Conservation (phyloP, 2,113 vertebrate species). For the Tachysurus vachellii region DNA sequence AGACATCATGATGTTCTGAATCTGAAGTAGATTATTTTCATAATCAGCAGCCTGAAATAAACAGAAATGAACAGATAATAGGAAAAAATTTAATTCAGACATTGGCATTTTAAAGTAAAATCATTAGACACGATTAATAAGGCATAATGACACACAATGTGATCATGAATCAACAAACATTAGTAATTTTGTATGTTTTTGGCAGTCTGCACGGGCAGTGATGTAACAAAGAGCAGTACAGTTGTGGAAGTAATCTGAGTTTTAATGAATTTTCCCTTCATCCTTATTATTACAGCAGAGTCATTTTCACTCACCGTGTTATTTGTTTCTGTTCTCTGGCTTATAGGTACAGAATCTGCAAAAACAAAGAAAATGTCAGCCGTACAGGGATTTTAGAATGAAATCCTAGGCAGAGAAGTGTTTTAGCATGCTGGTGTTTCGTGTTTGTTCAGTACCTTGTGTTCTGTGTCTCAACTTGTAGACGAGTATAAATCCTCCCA, state of each 20-base stretch:
- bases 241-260: background rate
- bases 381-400: background rate
- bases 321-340: background rate
- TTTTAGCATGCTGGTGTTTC: background rate
- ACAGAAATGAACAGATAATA: background rate
- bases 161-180: background rate
- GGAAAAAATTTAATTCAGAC: background rate
- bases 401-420: background rate
- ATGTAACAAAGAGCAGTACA: background rate
- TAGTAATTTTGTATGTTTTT: background rate
- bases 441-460: background rate
- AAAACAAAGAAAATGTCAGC: background rate
- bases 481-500: background rate
- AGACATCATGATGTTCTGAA: background rate
- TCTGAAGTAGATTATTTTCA: background rate
- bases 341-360: background rate
- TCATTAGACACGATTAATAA: background rate
- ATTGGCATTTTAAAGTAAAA: background rate
- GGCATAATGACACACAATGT: background rate
- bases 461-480: background rate
- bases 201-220: background rate
- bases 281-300: background rate
- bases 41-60: background rate
- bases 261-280: background rate
- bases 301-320: background rate